Evolutionary conservation across 2,797 vertebrate genomes (phyloP), one percentile per base, ranked within the genome.

Genomic region (Nothura maculosa): DNA sequence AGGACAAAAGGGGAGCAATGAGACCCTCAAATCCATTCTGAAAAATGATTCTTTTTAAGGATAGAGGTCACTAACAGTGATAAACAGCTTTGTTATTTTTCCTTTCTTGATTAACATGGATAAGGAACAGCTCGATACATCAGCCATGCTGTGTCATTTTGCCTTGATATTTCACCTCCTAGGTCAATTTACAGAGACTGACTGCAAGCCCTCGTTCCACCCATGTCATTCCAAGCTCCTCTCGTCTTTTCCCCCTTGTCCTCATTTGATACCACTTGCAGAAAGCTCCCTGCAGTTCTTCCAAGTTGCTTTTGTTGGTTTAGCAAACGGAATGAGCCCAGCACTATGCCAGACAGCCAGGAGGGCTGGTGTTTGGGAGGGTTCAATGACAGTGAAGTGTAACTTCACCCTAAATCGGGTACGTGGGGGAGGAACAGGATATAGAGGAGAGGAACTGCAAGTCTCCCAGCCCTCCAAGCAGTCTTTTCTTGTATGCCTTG

Each of bases 341-440:
- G 38, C 18, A 30, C 40, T 43, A 73, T 4, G 3, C 12, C 32
- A 62, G 19, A 3, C 3, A 83, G 54, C 22, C 52, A 76, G 4
- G 0, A 81, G 18, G 32, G 48, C 57, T 55, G 34, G 16, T 15
- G 14, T 10, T 16, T 8, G 20, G 62, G 40, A 60, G 30, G 21
- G 52, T 8, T 52, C 79, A 75, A 40, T 36, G 5, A 1, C 18
- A 43, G 60, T 0, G 1, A 63, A 57, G 18, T 3, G 9, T 1
- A 45, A 62, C 57, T 68, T n/a, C 48, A 22, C 36, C 11, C 12
- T 13, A 3, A n/a, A 74, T 81, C 4, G 9, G 38, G 34, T 38
- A 52, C 4, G 34, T 19, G 68, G 28, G 15, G 28, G 70, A 89
- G 62, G 42, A 69, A 78, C 54, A 47, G 5, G 10, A 50, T 1